Base-by-base conservation (phyloP, 2,797 vertebrate species). In the Macrochelys suwanniensis region DNA sequence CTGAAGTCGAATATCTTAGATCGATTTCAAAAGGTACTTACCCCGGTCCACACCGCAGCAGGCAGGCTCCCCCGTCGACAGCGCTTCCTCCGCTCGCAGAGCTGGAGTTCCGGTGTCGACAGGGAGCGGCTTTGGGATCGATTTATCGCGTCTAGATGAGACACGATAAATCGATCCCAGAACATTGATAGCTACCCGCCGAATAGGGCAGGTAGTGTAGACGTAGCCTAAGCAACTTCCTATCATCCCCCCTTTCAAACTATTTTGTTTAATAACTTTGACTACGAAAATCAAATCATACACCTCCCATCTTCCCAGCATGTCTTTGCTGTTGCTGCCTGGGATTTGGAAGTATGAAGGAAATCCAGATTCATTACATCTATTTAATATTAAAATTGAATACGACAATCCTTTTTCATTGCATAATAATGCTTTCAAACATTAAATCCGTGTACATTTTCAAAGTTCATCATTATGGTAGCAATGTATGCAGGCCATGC, bases 241-340 rank as follows among this genome's bases (percentile, higher is more conserved):
- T 74, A 26, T 45, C 71, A 25, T 28, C 4, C 7, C 45, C 45
- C 25, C 13, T 16, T 49, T 49, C 26, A 49, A 16, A 49, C 45
- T 17, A 49, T 49, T 77, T 49, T 31, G 42, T 90, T 77, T 82
- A 31, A 47, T 53, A 26, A 57, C 56, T 37, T 76, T 50, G 74
- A 85, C 86, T 47, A 87, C 45, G 92, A 71, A 59, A 56, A 53
- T 65, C 59, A 84, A n/a, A 77, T 57, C 59, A 85, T 50, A 92
- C 80, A 53, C 7, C 7, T 83, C 54, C 13, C n/a, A 8, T 76
- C 93, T 77, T 53, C 47, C 54, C 47, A 45, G 31, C 33, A 81
- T 84, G 37, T 80, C 57, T 47, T 84, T 94, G 42, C 42, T 88
- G 77, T 54, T 80, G 8, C 33, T 80, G 57, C 21, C 11, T 83